phyloP scores from a whole-genome alignment of 2,797 vertebrate species.

The Saxicola maurus region DNA sequence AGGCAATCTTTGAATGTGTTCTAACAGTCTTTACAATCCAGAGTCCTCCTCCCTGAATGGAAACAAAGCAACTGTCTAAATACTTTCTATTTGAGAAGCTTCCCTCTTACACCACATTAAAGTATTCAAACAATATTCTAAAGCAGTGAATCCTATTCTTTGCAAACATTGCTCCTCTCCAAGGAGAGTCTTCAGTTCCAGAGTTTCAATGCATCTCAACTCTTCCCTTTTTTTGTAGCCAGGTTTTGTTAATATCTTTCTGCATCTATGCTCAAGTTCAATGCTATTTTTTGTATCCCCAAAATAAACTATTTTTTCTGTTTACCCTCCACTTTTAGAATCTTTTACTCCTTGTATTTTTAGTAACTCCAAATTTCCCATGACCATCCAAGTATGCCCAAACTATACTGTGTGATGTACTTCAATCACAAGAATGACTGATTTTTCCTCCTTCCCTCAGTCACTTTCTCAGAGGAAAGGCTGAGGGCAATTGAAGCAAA shows the following conservation, averaged over 20 bases:
- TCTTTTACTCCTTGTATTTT: background rate
- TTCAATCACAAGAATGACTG: background rate
- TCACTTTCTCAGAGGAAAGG: background rate
- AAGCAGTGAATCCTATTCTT: background rate
- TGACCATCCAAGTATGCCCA: background rate
- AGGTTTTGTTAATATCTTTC: background rate
- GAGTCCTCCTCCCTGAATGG: background rate
- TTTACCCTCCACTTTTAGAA: background rate
- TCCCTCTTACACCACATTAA: background rate
- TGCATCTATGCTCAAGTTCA: background rate
- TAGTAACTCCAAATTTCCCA: background rate
- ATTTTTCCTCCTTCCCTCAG: background rate
- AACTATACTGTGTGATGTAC: background rate
- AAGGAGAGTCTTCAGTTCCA: background rate
- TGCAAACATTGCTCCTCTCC: background rate
- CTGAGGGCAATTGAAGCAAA: background rate
- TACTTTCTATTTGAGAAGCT: background rate
- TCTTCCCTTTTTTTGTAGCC: background rate
- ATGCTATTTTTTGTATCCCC: background rate
- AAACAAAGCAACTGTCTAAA: background rate
- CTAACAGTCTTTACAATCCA: background rate
- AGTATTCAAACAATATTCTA: background rate
- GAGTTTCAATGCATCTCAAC: background rate
- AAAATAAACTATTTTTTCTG: background rate
- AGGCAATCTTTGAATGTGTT: background rate